These are phyloP conservation scores for Oreonectes daqikongensis DNA, from an alignment of 2,797 vertebrate species.

Conservation along the genomic window DNA sequence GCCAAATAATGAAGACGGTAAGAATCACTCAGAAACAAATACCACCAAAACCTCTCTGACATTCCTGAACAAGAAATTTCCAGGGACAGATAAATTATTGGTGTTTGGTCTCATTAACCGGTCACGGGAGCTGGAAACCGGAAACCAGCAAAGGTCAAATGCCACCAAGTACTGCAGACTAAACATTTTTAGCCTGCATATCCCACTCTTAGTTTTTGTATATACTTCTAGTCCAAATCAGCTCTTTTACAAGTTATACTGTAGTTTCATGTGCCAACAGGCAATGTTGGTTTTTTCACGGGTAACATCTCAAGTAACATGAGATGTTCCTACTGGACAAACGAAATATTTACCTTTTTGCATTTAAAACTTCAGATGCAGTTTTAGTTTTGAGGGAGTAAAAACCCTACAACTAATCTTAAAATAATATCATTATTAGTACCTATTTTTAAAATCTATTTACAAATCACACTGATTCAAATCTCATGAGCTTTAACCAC, in stretches of 20 bases:
- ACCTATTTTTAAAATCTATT: too few relatives aligned
- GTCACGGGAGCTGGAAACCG: background rate
- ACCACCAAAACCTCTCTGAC: background rate
- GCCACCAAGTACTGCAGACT: background rate
- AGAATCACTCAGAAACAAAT: constrained; percentile 39
- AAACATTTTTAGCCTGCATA: background rate
- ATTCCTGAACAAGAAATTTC: background rate
- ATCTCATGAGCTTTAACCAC: too few relatives aligned
- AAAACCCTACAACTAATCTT: too few relatives aligned
- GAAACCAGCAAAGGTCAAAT: constrained; percentile 16
- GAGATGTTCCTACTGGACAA: background rate
- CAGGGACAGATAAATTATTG: background rate
- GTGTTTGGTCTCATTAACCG: background rate
- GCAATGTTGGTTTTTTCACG: background rate
- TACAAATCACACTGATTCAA: too few relatives aligned
- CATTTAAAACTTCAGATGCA: too few relatives aligned
- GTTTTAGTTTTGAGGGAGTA: too few relatives aligned
- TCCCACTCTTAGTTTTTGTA: background rate
- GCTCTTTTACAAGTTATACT: background rate
- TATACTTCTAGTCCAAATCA: background rate
- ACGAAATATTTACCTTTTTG: too few relatives aligned
- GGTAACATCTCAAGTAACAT: background rate
- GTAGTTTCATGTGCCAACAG: background rate
- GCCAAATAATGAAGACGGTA: constrained; percentile 15
- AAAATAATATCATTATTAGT: too few relatives aligned